Base-by-base conservation (phyloP, 2,888 invertebrate species). In the Drosophila mulleri region DNA sequence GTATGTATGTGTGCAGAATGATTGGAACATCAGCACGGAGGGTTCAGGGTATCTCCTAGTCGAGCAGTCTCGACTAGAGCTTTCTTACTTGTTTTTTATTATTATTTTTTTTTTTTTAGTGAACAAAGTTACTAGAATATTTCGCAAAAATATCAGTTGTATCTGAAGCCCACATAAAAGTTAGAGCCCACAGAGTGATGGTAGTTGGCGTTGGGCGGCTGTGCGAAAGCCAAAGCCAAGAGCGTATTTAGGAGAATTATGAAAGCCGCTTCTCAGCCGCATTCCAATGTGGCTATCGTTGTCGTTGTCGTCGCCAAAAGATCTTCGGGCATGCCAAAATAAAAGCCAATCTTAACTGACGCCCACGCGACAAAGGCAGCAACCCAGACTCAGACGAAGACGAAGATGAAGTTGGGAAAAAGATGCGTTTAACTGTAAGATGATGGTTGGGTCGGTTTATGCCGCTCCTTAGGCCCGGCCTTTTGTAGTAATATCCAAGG, bases 401-500 rank as follows among this genome's bases (percentile, higher is more conserved):
- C 23, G 65, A 69, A 32, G 44, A 32, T 45, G 66, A 39, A 69
- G 60, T 59, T 73, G 68, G 50, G 50, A 29, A 53, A 53, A 50
- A 78, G 78, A 77, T 77, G 75, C 77, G 77, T 65, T 77, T 77
- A 78, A 67, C 74, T 74, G 78, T 70, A 69, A 56, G 82, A 75
- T 74, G 79, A 79, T 77, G 81, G 63, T 32, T 45, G 65, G 65
- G 67, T 64, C 63, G 67, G 64, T 37, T 50, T 58, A 57, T 64
- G 73, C 67, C 78, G 72, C 80, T 78, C 80, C 80, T 72, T 75
- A 37, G 67, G 75, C 73, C 74, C 63, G 41, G 82, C 86, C 84
- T 80, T 80, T 84, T 80, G 80, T 80, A 82, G 79, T 73, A 79
- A 79, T 83, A 86, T 87, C 85, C 85, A 82, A 75, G 80, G 72